phyloP scores from a whole-genome alignment of 2,113 vertebrate species.

The Menidia beryllina region DNA sequence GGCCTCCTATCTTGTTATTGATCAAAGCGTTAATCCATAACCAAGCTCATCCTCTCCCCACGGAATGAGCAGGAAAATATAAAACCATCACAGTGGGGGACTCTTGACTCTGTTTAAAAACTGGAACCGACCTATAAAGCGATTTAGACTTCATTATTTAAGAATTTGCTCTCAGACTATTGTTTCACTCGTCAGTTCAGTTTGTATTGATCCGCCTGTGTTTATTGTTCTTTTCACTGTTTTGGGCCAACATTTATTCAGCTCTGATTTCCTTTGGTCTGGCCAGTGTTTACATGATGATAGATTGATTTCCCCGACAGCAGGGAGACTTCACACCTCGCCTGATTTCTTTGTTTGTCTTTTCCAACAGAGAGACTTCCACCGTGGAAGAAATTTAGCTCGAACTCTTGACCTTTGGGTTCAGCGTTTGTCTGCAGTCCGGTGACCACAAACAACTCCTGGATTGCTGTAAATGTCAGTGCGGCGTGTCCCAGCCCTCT shows the following conservation, averaged over 20 bases:
- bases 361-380: conserved; percentile 80
- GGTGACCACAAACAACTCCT: conserved; percentile 81
- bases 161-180: conserved; percentile 51
- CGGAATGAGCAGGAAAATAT: conserved; percentile 87
- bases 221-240: conserved; percentile 26
- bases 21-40: conserved; percentile 97
- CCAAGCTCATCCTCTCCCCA: conserved; percentile 89
- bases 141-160: conserved; percentile 75
- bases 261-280: conserved; percentile 39
- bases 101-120: conserved; percentile 90
- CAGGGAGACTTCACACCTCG: conserved; percentile 68
- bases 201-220: conserved; percentile 40
- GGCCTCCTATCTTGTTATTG: conserved; percentile 94
- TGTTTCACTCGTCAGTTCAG: conserved; percentile 36
- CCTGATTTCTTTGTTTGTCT: conserved; percentile 76
- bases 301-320: conserved; percentile 68
- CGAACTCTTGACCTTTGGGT: conserved; percentile 72
- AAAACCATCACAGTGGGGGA: conserved; percentile 88
- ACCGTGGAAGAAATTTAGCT: conserved; percentile 76
- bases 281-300: conserved; percentile 63
- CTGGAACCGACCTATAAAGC: conserved; percentile 66
- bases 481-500: conserved; percentile 62
- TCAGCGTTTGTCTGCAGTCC: conserved; percentile 79
- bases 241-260: conserved; percentile 33
- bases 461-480: conserved; percentile 82